phyloP scores from a whole-genome alignment of 2,888 invertebrate genomes.

The Aromia moschata region DNA sequence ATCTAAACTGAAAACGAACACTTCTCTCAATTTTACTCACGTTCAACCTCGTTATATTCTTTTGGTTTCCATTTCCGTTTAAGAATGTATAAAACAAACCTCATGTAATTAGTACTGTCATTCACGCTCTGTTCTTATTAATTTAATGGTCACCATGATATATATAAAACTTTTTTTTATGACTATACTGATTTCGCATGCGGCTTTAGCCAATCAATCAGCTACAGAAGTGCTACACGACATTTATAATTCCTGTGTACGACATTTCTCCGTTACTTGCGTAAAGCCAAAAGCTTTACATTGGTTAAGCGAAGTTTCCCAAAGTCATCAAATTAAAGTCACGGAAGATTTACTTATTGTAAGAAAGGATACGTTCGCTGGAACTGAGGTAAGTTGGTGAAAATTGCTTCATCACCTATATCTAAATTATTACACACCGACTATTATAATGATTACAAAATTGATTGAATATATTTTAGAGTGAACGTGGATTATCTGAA shows the following conservation, averaged over 20 bases:
- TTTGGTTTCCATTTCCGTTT: slow-evolving; percentile 63
- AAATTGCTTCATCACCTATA: no score
- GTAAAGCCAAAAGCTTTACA: slow-evolving; percentile 80
- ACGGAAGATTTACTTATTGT: slow-evolving; percentile 81
- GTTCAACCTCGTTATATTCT: slow-evolving; percentile 57
- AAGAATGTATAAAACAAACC: slow-evolving; percentile 55
- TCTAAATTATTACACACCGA: no score
- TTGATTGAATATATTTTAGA: slow-evolving; percentile 55
- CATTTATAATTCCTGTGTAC: slow-evolving; percentile 74
- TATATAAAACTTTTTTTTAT: slow-evolving; percentile 45
- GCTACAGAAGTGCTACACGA: slow-evolving; percentile 72
- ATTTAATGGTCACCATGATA: slow-evolving; percentile 42
- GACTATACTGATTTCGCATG: slow-evolving; percentile 40
- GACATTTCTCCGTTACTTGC: slow-evolving; percentile 76
- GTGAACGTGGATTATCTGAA: slow-evolving; percentile 66
- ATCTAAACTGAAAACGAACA: no score
- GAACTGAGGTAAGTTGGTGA: slow-evolving; percentile 34
- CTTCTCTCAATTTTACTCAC: no score
- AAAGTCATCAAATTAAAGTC: slow-evolving; percentile 76
- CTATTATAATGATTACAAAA: background rate
- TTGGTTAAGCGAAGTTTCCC: slow-evolving; percentile 75
- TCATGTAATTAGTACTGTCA: slow-evolving; percentile 28
- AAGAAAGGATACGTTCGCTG: slow-evolving; percentile 66
- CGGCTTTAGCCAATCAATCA: slow-evolving; percentile 57
- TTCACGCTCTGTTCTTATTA: slow-evolving; percentile 34